These are phyloP conservation scores for Amphipyra tragopoginis DNA, from an alignment of 2,888 invertebrate genomes.

Conservation along the genomic window DNA sequence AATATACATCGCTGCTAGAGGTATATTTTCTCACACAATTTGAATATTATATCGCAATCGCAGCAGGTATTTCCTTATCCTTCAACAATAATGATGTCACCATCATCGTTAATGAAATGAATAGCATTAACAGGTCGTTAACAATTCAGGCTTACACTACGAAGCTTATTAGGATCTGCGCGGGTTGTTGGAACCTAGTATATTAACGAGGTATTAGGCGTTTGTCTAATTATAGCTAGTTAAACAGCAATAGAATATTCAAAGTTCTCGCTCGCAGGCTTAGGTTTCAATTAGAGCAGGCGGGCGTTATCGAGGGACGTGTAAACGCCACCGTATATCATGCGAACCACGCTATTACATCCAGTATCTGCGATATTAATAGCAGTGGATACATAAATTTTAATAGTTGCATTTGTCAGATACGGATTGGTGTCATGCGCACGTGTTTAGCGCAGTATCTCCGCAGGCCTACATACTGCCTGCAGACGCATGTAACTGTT, in stretches of 20 bases:
- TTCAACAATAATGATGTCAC: slow-evolving; percentile 37
- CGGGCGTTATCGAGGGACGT: slow-evolving; percentile 61
- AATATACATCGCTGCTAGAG: slow-evolving; percentile 9
- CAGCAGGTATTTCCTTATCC: slow-evolving; percentile 39
- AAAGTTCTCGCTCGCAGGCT: slow-evolving; percentile 62
- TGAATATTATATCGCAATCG: slow-evolving; percentile 38
- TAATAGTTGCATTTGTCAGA: slow-evolving; percentile 73
- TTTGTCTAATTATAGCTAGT: slow-evolving; percentile 63
- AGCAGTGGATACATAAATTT: slow-evolving; percentile 76
- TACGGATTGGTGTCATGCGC: slow-evolving; percentile 76
- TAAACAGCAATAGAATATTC: slow-evolving; percentile 68
- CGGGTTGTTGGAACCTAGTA: slow-evolving; percentile 56
- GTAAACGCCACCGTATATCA: slow-evolving; percentile 69
- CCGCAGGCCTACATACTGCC: slow-evolving; percentile 35
- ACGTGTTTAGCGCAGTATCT: slow-evolving; percentile 62
- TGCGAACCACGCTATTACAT: slow-evolving; percentile 69
- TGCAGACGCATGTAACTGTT: slow-evolving; percentile 23
- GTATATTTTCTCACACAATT: slow-evolving; percentile 38
- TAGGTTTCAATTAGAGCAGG: slow-evolving; percentile 70
- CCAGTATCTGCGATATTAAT: slow-evolving; percentile 74
- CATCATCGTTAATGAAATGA: slow-evolving; percentile 18
- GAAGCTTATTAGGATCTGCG: slow-evolving; percentile 55
- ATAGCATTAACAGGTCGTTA: slow-evolving; percentile 17
- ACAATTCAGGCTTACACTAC: slow-evolving; percentile 10
- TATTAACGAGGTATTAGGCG: slow-evolving; percentile 60